These are phyloP conservation scores for Acinonyx jubatus DNA, from an alignment of 2,113 vertebrate genomes.

Conservation along the genomic window DNA sequence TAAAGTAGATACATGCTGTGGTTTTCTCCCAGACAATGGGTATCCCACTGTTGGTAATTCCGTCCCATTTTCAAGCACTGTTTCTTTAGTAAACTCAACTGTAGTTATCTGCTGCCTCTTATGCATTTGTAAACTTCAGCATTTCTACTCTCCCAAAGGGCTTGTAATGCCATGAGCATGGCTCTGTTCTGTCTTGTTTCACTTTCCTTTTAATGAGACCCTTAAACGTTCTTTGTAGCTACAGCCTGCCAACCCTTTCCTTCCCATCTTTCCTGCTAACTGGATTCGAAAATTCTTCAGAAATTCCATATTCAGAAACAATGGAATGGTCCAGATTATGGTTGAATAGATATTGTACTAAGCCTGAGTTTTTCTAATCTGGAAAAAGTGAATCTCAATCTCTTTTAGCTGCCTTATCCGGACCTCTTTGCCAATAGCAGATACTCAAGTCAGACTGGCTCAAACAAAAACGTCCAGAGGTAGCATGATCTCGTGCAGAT, in stretches of 20 bases:
- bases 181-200: slow-evolving; percentile 67
- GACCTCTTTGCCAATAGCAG: background rate
- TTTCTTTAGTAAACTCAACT: slow-evolving; percentile 31
- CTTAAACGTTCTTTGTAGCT: slow-evolving; percentile 56
- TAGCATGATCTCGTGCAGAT: rapidly evolving
- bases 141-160: slow-evolving; percentile 59
- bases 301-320: background rate
- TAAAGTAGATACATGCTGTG: background rate
- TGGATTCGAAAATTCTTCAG: background rate
- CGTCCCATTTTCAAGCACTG: background rate
- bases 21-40: background rate
- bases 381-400: background rate
- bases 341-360: background rate
- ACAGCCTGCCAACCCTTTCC: slow-evolving; percentile 39
- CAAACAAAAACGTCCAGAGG: background rate
- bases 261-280: slow-evolving; percentile 31
- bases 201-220: slow-evolving; percentile 68
- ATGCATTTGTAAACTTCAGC: slow-evolving; percentile 47
- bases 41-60: background rate
- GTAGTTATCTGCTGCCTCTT: slow-evolving; percentile 6
- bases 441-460: background rate
- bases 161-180: slow-evolving; percentile 41
- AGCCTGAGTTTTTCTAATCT: background rate
- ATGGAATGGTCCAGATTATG: background rate
- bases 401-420: background rate